These are phyloP conservation scores for Chroicocephalus ridibundus DNA, from an alignment of 2,113 vertebrate species.

Conservation along the genomic window DNA sequence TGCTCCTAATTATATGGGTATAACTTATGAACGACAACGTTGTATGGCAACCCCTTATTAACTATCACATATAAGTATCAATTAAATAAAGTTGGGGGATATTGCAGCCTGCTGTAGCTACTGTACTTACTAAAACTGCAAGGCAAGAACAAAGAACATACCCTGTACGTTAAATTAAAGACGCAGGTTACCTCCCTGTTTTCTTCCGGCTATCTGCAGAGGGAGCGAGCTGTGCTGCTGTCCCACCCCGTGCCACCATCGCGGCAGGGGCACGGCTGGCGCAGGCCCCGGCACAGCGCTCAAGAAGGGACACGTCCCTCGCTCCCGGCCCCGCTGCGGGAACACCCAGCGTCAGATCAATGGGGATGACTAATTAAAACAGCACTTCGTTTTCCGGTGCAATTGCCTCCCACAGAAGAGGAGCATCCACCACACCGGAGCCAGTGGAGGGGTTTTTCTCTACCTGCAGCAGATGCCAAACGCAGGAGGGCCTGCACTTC, in stretches of 20 bases:
- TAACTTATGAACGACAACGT: not conserved
- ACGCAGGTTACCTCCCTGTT: not conserved
- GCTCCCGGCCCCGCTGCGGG: fast-evolving
- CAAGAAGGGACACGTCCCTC: not conserved
- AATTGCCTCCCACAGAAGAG: not conserved
- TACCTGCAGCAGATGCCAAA: not conserved
- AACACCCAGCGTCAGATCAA: not conserved
- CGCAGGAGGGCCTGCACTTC: fast-evolving
- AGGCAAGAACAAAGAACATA: not conserved
- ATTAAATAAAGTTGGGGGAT: not conserved
- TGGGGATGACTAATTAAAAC: not conserved
- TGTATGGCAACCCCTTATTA: not conserved
- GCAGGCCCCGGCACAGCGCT: fast-evolving
- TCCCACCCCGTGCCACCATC: not conserved
- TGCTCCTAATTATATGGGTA: not conserved
- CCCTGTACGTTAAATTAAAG: not conserved
- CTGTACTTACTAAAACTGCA: not conserved
- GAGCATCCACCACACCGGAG: not conserved
- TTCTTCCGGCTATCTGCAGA: not conserved
- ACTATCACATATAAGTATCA: not conserved
- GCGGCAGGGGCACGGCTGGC: not conserved
- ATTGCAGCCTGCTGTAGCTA: not conserved
- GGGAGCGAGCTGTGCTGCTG: not conserved
- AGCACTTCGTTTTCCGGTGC: not conserved
- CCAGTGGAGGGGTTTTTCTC: fast-evolving